Percentiles rank a stretch among this genome's conserved stretches.
Evolutionary conservation across 2,888 invertebrate genomes (phyloP).

Genomic region (Parascotia fuliginaria): DNA sequence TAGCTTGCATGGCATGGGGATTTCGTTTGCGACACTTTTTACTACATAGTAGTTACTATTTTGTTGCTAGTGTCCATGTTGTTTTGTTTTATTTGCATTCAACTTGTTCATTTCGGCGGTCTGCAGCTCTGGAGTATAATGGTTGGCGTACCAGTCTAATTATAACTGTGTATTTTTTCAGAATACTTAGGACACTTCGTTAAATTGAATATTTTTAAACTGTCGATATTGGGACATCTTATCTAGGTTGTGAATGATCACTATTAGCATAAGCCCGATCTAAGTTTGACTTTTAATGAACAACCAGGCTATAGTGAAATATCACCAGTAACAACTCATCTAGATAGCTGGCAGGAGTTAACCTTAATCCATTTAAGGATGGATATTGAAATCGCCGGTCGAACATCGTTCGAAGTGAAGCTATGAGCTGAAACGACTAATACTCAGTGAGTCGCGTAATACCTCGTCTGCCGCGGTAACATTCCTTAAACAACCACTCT

Average conservation of each 20-base stretch:
- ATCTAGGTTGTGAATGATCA: neutral
- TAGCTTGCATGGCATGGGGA: slow-evolving; percentile 79
- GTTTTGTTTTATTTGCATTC: slow-evolving; percentile 62
- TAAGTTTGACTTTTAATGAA: neutral
- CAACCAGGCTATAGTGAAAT: slow-evolving; percentile 9
- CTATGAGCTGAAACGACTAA: slow-evolving; percentile 48
- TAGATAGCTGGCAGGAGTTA: slow-evolving; percentile 16
- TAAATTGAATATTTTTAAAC: slow-evolving; percentile 10
- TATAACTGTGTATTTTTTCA: slow-evolving; percentile 31
- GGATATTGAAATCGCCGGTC: slow-evolving; percentile 53
- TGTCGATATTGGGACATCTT: slow-evolving; percentile 1
- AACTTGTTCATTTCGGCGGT: slow-evolving; percentile 56
- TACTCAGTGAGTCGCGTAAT: slow-evolving; percentile 63
- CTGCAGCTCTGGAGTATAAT: slow-evolving; percentile 51
- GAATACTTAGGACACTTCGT: slow-evolving; percentile 14
- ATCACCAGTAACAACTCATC: slow-evolving; percentile 13
- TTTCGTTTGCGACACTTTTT: slow-evolving; percentile 67
- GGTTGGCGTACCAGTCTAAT: slow-evolving; percentile 38
- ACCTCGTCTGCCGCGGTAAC: slow-evolving; percentile 54
- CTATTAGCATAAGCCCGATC: neutral
- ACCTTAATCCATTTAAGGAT: slow-evolving; percentile 37
- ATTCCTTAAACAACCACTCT: slow-evolving; percentile 60
- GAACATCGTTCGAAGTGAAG: slow-evolving; percentile 42
- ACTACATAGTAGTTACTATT: slow-evolving; percentile 61
- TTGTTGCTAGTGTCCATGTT: slow-evolving; percentile 68